Evolutionary conservation across 2,888 invertebrate genomes (phyloP).

Genomic region (Panorpa germanica): DNA sequence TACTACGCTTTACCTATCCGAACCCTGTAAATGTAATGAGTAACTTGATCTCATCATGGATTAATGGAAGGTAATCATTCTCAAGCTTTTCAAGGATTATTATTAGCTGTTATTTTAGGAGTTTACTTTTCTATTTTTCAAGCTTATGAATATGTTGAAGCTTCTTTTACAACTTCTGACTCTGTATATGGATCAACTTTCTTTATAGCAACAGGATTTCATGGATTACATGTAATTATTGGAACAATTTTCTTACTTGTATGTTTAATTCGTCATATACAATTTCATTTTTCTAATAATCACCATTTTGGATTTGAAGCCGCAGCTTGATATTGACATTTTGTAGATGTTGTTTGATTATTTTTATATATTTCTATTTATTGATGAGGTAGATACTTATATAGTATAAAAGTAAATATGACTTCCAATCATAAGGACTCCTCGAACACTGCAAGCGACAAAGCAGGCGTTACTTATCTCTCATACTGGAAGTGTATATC

Average conservation of each 20-base stretch:
- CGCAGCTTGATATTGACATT: constrained; percentile 48
- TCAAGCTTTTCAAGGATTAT: constrained; percentile 26
- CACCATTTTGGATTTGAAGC: constrained; percentile 48
- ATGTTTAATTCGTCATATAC: constrained; percentile 28
- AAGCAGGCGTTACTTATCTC: no score
- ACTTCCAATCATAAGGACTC: constrained; percentile 53
- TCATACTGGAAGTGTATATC: no score
- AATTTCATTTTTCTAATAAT: constrained; percentile 28
- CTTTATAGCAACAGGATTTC: constrained; percentile 57
- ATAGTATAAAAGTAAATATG: constrained; percentile 52
- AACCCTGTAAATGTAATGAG: no score
- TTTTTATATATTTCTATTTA: constrained; percentile 44
- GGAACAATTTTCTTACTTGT: constrained; percentile 33
- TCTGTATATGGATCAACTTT: constrained; percentile 48
- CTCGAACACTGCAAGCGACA: no score
- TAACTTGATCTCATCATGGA: constrained; percentile 42
- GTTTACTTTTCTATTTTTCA: constrained; percentile 47
- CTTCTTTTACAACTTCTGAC: constrained; percentile 35
- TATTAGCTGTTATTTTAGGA: constrained; percentile 34
- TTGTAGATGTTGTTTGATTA: constrained; percentile 42
- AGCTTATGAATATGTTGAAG: constrained; percentile 46
- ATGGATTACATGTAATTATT: constrained; percentile 51
- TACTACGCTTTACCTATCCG: no score
- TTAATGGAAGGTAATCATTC: constrained; percentile 29
- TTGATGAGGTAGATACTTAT: constrained; percentile 48